Evolutionary conservation across 1,140 invertebrate species (phyloP).

Genomic region (Nymphalis io): DNA sequence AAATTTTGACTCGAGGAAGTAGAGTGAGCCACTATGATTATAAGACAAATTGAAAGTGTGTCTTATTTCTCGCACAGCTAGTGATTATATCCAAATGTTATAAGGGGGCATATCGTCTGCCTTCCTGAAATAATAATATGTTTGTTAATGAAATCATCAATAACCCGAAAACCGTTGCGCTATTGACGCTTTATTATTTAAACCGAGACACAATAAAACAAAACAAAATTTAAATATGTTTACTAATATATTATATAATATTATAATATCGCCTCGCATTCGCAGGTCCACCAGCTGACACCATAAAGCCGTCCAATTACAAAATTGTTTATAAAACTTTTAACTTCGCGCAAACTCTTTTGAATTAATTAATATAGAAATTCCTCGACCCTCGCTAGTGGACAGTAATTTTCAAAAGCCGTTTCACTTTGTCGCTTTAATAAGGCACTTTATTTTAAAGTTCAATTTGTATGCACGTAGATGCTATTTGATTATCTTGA

Average conservation of each 20-base stretch:
- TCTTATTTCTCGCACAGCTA: too few relatives aligned
- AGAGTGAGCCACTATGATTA: too few relatives aligned
- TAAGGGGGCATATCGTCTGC: too few relatives aligned
- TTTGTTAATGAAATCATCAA: too few relatives aligned
- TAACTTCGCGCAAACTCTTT: conserved; percentile 45
- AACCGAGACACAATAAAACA: too few relatives aligned
- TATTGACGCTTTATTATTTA: too few relatives aligned
- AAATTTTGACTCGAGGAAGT: too few relatives aligned
- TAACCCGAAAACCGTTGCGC: too few relatives aligned
- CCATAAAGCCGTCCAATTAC: conserved; percentile 34
- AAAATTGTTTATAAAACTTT: conserved; percentile 46
- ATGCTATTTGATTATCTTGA: conserved; percentile 1
- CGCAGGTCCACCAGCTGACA: conserved; percentile 1
- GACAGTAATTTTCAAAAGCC: conserved; percentile 23
- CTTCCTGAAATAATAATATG: too few relatives aligned
- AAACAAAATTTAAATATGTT: neutral
- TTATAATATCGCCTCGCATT: conserved; percentile 13
- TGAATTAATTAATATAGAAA: conserved; percentile 49
- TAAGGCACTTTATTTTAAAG: conserved; percentile 13
- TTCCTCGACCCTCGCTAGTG: conserved; percentile 25
- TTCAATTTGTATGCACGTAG: conserved; percentile 8
- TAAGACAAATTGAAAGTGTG: too few relatives aligned
- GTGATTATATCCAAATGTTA: too few relatives aligned
- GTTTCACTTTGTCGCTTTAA: conserved; percentile 12
- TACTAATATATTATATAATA: too few relatives aligned